Evolutionary conservation across 1,140 invertebrate genomes (phyloP).

Genomic region (Cydia pomonella): DNA sequence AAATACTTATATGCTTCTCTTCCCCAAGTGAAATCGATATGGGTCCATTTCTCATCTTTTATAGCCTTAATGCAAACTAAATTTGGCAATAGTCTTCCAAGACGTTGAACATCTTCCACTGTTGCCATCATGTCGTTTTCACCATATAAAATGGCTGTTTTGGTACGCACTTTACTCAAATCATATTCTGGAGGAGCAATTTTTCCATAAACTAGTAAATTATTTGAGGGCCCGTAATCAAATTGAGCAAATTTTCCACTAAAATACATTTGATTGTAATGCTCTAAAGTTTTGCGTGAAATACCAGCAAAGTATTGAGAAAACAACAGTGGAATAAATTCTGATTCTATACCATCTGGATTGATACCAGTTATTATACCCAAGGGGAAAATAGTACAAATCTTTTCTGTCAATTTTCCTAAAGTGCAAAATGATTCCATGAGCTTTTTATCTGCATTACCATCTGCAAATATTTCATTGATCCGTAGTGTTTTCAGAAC

Average conservation of each 20-base stretch:
- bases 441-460: not conserved
- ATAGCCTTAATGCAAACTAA: not conserved
- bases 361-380: not conserved
- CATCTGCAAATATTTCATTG: not conserved
- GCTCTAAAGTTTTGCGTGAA: not conserved
- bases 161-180: not conserved
- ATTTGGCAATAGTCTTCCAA: constrained; percentile 2
- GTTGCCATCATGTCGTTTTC: constrained; percentile 4
- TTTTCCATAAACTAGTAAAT: not conserved
- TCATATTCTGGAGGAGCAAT: not conserved
- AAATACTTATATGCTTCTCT: not conserved
- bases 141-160: not conserved
- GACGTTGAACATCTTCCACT: not conserved
- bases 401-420: not conserved
- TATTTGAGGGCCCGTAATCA: not conserved
- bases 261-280: not conserved
- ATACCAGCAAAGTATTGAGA: not conserved
- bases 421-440: not conserved
- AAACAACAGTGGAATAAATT: not conserved
- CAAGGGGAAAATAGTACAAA: not conserved
- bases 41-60: not conserved
- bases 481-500: not conserved
- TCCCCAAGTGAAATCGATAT: not conserved
- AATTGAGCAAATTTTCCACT: constrained; percentile 5
- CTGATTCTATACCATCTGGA: constrained; percentile 10